phyloP scores from a whole-genome alignment of 2,888 invertebrate species.

The Morinoia aosen region DNA sequence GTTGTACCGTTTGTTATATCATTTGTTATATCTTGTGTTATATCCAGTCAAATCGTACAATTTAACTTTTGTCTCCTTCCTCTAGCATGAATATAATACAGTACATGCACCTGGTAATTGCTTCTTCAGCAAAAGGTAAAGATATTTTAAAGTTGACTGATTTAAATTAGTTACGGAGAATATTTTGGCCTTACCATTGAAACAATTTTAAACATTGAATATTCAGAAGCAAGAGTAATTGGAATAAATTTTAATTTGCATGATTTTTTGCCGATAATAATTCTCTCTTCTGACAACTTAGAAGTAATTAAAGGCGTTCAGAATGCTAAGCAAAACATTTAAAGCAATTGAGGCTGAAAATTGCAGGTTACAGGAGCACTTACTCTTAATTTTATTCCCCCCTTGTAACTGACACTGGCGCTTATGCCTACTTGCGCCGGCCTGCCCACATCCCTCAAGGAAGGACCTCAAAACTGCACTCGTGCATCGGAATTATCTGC shows the following conservation, averaged over 20 bases:
- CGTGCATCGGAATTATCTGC: neutral
- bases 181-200: neutral
- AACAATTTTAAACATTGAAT: neutral
- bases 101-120: neutral
- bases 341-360: neutral
- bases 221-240: neutral
- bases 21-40: too few relatives aligned
- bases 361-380: neutral
- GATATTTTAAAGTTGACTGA: neutral
- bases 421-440: neutral
- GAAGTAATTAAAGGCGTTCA: neutral
- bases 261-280: neutral
- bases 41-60: neutral
- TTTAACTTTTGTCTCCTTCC: neutral
- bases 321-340: neutral
- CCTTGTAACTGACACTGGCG: neutral
- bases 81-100: too few relatives aligned
- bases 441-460: neutral
- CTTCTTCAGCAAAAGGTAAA: neutral
- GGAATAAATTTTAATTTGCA: neutral
- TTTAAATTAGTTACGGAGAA: neutral
- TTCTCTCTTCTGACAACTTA: conserved; percentile 7
- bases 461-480: neutral
- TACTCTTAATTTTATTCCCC: neutral
- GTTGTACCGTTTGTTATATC: too few relatives aligned